phyloP scores from a whole-genome alignment of 2,797 vertebrate genomes.

The Gadopsis marmoratus region DNA sequence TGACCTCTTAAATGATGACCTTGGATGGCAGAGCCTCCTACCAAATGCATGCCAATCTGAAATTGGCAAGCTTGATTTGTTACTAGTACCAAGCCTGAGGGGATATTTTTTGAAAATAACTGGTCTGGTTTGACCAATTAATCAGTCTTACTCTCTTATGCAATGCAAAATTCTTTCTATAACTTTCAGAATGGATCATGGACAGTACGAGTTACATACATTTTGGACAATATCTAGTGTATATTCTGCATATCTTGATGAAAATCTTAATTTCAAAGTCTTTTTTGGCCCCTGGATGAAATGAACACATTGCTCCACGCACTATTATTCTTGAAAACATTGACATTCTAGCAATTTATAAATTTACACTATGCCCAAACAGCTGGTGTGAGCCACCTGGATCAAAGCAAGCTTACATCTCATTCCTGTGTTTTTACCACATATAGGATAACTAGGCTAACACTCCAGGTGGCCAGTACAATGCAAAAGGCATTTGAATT shows the following conservation, averaged over 20 bases:
- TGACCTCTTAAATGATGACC: constrained; percentile 42
- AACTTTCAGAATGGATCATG: background rate
- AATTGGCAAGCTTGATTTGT: constrained; percentile 43
- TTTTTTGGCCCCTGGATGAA: background rate
- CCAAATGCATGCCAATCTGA: constrained; percentile 42
- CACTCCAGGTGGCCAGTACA: constrained; percentile 59
- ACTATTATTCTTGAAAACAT: background rate
- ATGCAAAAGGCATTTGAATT: constrained; percentile 40
- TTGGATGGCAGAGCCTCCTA: constrained; percentile 31
- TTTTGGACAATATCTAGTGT: background rate
- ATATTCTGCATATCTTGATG: background rate
- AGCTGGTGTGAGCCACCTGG: background rate
- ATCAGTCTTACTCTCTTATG: constrained; percentile 3
- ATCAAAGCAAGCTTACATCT: constrained; percentile 4
- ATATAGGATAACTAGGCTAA: constrained; percentile 27
- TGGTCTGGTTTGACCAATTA: constrained; percentile 19
- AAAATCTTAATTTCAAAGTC: background rate
- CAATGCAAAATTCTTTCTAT: background rate
- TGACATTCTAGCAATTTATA: background rate
- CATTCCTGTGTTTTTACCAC: constrained; percentile 13
- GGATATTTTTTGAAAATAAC: constrained; percentile 32
- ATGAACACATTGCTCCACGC: background rate
- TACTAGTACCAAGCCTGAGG: constrained; percentile 21
- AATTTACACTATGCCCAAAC: background rate
- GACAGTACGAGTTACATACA: background rate